These are phyloP conservation scores for Acholoe squamosa DNA, from an alignment of 2,888 invertebrate species.

Conservation along the genomic window DNA sequence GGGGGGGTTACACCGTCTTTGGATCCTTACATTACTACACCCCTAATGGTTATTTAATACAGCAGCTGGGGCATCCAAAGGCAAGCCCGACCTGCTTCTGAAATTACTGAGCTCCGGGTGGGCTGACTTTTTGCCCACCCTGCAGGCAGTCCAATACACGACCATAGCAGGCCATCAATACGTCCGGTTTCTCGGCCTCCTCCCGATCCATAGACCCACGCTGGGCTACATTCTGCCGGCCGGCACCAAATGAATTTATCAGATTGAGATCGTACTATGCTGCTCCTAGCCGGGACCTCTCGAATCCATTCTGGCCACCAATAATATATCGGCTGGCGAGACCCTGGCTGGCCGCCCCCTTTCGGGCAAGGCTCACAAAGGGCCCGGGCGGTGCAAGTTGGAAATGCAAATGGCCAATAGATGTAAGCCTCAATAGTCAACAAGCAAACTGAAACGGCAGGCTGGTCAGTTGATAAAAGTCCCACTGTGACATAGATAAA, in stretches of 20 bases:
- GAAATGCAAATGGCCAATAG: constrained; percentile 54
- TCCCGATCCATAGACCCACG: constrained; percentile 27
- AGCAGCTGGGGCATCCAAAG: constrained; percentile 41
- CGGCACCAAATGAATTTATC: constrained; percentile 36
- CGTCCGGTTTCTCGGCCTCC: neutral
- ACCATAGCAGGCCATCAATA: constrained; percentile 12
- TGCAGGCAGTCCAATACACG: constrained; percentile 37
- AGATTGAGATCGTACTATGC: constrained; percentile 44
- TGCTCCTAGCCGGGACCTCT: constrained; percentile 24
- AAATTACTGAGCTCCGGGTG: constrained; percentile 39
- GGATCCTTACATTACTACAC: constrained; percentile 43
- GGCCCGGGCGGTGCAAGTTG: neutral
- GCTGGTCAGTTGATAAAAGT: constrained; percentile 26
- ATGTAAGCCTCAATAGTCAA: constrained; percentile 48
- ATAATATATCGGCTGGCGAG: constrained; percentile 39
- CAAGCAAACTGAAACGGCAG: constrained; percentile 32
- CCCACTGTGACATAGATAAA: constrained; percentile 39
- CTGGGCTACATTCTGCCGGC: constrained; percentile 14
- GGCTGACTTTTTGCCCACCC: constrained; percentile 37
- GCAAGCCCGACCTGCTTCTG: constrained; percentile 36
- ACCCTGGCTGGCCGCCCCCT: neutral
- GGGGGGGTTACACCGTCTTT: constrained; percentile 30
- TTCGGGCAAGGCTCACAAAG: constrained; percentile 33
- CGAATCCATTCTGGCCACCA: constrained; percentile 33
- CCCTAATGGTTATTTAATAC: constrained; percentile 51